These are phyloP conservation scores for Clistopyga incitator DNA, from an alignment of 2,888 invertebrate genomes.

Conservation along the genomic window DNA sequence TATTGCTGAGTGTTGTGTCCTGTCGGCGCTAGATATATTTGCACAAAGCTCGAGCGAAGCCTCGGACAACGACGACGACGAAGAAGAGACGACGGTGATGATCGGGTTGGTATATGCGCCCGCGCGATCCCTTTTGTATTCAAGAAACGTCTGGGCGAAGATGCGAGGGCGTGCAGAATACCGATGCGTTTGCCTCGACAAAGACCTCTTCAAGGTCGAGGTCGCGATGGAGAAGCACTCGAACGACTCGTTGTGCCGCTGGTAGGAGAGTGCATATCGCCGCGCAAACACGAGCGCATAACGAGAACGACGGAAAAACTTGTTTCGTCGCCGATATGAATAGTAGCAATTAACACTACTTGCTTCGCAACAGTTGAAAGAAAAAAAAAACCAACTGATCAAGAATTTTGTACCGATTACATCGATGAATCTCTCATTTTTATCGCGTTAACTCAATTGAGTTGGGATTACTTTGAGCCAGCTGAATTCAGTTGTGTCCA, in stretches of 20 bases:
- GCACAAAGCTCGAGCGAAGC: neutral
- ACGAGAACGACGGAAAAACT: constrained; percentile 15
- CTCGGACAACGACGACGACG: constrained; percentile 13
- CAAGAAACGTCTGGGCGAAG: constrained; percentile 77
- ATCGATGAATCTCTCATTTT: too few species aligned
- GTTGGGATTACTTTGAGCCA: too few species aligned
- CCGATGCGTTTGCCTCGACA: constrained; percentile 81
- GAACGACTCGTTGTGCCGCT: constrained; percentile 18
- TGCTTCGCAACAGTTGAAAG: neutral
- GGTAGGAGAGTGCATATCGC: neutral
- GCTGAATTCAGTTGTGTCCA: too few species aligned
- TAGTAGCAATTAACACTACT: constrained; percentile 1
- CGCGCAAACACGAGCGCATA: neutral
- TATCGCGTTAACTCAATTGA: too few species aligned
- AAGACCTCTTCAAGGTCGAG: constrained; percentile 83
- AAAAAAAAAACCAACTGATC: neutral
- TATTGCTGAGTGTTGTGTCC: neutral
- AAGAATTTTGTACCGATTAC: neutral
- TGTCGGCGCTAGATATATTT: neutral
- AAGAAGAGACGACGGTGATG: neutral
- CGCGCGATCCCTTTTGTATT: constrained; percentile 76
- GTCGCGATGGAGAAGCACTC: constrained; percentile 63
- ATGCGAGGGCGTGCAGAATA: constrained; percentile 82
- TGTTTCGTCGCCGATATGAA: neutral
- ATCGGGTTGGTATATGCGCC: neutral